These are phyloP conservation scores for Eledone cirrhosa DNA, from an alignment of 2,888 invertebrate species.

Conservation along the genomic window DNA sequence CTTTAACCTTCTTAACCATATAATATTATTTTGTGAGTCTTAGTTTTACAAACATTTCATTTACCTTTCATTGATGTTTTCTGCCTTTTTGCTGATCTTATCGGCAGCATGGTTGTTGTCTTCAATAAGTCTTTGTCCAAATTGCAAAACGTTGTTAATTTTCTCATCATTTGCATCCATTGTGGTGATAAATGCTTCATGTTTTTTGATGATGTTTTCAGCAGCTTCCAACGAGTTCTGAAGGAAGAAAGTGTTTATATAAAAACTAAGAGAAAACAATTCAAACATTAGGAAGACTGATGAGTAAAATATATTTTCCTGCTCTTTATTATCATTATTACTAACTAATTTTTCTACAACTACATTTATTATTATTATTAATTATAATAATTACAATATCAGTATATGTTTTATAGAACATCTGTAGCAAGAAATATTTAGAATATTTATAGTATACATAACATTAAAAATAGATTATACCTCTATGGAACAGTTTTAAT, in stretches of 20 bases:
- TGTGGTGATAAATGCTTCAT: slow-evolving; percentile 98
- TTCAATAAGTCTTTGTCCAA: slow-evolving; percentile 83
- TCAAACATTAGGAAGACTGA: neutral
- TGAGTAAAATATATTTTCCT: no score
- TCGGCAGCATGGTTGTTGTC: slow-evolving; percentile 96
- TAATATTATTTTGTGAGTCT: no score
- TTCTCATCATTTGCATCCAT: slow-evolving; percentile 99
- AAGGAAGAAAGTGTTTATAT: neutral
- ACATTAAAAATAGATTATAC: no score
- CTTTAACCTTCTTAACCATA: no score
- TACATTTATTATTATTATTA: no score
- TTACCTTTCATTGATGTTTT: slow-evolving; percentile 85
- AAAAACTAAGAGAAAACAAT: neutral
- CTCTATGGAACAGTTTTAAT: no score
- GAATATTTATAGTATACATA: no score
- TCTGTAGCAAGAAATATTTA: no score
- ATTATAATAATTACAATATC: no score
- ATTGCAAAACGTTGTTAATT: slow-evolving; percentile 94
- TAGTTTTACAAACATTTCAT: neutral
- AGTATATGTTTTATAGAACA: no score
- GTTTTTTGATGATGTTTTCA: slow-evolving; percentile 94
- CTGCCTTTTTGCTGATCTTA: slow-evolving; percentile 94
- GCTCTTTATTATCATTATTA: no score
- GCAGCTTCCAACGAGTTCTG: slow-evolving; percentile 90
- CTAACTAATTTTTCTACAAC: no score